Percentiles rank a stretch among this genome's conserved stretches.
Evolutionary conservation across 2,888 invertebrate species (phyloP).

Genomic region (Oligia latruncula): DNA sequence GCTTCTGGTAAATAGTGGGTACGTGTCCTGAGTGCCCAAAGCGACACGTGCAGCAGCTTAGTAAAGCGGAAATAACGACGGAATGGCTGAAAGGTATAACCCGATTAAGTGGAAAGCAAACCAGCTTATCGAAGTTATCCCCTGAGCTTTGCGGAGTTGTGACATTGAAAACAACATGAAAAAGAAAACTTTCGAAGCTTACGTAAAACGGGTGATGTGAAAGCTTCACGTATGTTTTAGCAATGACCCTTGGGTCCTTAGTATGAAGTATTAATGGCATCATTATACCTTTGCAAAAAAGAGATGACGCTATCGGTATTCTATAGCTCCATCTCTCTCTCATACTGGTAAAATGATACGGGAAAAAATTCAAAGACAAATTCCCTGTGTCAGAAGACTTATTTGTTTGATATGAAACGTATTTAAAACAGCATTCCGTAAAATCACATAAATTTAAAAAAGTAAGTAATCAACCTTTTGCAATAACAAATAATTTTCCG

Average conservation of each 20-base stretch:
- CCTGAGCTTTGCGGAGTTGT: slow-evolving; percentile 16
- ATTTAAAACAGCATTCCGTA: neutral
- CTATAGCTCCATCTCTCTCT: too few relatives aligned
- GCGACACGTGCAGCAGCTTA: slow-evolving; percentile 32
- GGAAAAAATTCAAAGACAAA: too few relatives aligned
- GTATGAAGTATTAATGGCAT: too few relatives aligned
- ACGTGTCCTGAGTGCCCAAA: slow-evolving; percentile 13
- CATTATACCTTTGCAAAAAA: too few relatives aligned
- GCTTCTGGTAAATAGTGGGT: slow-evolving; percentile 10
- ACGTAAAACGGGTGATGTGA: neutral
- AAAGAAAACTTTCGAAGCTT: neutral
- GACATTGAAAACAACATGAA: slow-evolving; percentile 20
- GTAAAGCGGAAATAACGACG: slow-evolving; percentile 30
- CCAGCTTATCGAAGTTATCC: slow-evolving; percentile 9
- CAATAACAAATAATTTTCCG: neutral
- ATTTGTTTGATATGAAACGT: neutral
- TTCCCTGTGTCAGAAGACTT: neutral
- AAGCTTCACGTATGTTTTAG: too few relatives aligned
- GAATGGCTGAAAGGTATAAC: slow-evolving; percentile 3
- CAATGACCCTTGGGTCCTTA: too few relatives aligned
- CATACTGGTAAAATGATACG: too few relatives aligned
- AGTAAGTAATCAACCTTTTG: neutral
- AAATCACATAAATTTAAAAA: neutral
- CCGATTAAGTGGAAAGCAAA: slow-evolving; percentile 22
- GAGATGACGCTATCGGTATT: too few relatives aligned